Conservation (phyloP, 2,888 invertebrate species). For the Dryobota labecula region DNA sequence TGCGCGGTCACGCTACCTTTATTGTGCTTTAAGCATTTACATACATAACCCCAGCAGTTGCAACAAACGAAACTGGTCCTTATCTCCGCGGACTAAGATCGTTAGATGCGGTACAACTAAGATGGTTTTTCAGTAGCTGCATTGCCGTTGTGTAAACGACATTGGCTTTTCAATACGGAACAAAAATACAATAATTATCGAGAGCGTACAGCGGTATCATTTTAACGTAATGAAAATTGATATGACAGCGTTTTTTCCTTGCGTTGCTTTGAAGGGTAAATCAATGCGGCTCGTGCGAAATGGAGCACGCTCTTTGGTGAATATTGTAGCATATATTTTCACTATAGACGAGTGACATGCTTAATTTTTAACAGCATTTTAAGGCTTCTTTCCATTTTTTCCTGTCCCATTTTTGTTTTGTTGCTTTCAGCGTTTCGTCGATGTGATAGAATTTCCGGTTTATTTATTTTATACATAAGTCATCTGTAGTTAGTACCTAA, state of each 20-base stretch:
- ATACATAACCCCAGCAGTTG: conserved; percentile 43
- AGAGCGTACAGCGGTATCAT: conserved; percentile 60
- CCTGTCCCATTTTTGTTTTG: neutral
- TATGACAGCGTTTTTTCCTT: conserved; percentile 53
- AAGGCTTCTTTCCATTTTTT: neutral
- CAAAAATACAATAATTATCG: conserved; percentile 74
- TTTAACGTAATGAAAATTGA: conserved; percentile 66
- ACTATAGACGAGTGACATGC: neutral
- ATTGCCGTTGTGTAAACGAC: conserved; percentile 74
- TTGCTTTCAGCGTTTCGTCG: neutral
- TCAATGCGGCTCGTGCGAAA: neutral
- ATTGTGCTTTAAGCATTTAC: conserved; percentile 76
- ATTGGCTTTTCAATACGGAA: conserved; percentile 74
- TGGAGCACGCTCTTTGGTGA: neutral
- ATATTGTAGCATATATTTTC: conserved; percentile 8
- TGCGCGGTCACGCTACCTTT: conserved; percentile 80
- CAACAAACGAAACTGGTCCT: conserved; percentile 53
- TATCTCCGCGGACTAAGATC: conserved; percentile 55
- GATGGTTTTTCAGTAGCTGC: conserved; percentile 68
- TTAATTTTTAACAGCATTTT: conserved; percentile 3
- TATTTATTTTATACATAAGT: neutral
- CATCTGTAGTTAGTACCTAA: neutral
- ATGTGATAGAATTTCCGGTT: neutral
- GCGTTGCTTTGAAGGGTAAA: conserved; percentile 20
- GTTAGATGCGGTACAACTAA: conserved; percentile 42